Evolutionary conservation across 2,113 vertebrate genomes (phyloP), one percentile per base, ranked within the genome.

Genomic region (Xyliphius kryptos): DNA sequence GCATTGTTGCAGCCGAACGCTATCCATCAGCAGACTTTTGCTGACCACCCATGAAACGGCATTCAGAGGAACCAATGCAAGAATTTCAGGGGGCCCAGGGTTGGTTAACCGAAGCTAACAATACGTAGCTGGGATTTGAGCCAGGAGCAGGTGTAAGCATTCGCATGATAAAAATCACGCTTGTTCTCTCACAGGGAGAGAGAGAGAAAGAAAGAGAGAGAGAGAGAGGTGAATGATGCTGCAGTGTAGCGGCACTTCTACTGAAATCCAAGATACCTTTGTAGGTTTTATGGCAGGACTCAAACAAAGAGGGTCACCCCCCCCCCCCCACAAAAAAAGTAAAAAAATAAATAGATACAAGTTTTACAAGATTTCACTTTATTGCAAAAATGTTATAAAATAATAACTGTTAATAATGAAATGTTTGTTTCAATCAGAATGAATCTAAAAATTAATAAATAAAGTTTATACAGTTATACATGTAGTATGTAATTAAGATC

Each of bases 1-100:
- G 66, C 67, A 61, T 69, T 78, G 73, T 72, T 70, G 52, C 47
- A 53, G 68, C 55, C 50, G 43, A 70, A 61, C 47, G 70, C 63
- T 63, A 68, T 67, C 76, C 61, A 63, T 69, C 67, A 68, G 59
- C 41, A 59, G 53, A 72, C 49, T 60, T 61, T 66, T 73, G 49
- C 66, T 72, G 69, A 66, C 69, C 69, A 71, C 69, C 66, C 66
- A 9, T 66, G 69, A 71, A 72, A 75, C 15, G n/a, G 55, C 54
- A 44, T 44, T 60, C 63, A 70, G 60, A 68, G 44, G n/a, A 61
- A 51, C 62, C 52, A 66, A 57, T 41, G 16, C 52, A 65, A 61
- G 67, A 62, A 73, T 66, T 59, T 66, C 40, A 61, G 56, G 52
- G 51, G 47, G 53, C 62, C 63, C 49, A 16, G 66, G 56, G 26